Base-by-base conservation (phyloP, 2,797 vertebrate genomes). In the Poeciliopsis turneri region DNA sequence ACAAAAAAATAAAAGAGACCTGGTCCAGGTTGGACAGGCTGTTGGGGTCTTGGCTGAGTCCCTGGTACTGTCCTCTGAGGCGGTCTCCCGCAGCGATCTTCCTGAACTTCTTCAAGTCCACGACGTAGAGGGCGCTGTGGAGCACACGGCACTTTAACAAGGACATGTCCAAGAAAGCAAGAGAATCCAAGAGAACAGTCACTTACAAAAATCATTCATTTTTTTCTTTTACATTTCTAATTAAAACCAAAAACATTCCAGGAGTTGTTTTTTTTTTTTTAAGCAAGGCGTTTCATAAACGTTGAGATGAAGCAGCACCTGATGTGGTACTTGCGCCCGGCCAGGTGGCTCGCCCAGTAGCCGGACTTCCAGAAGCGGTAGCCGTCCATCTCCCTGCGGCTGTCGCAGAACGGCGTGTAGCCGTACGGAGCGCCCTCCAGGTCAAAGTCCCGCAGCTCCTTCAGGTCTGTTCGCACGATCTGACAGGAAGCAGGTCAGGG, bases 311-410 rank as follows among this genome's bases (percentile, higher is more conserved):
- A 46, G 11, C 12, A 3, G 51, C 46, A 98, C 98, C 98, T 99
- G 95, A 99, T 99, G 81, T 99, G 98, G 89, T 99, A 99, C 92
- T 97, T 99, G 71, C 98, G 96, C 15, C 98, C 98, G 7, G 97
- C 97, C 79, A 99, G 95, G 86, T 99, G 98, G 85, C 97, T 99
- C 73, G 98, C 98, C 98, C 98, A 99, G 93, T 99, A 99, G 2
- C 98, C 98, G 0, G 98, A 98, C 82, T 97, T 99, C 98, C 98
- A 99, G 95, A 99, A 99, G 78, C 98, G 95, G 85, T 99, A 99
- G 47, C 98, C 98, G 82, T 99, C 98, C 98, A 99, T 99, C 90
- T 99, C 98, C 84, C 93, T 94, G 3, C 98, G 93, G 88, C 98
- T 99, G 77, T 99, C 98, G 69, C 98, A 99, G 95, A 99, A 99